Base-by-base conservation (phyloP, 2,797 vertebrate species). In the Malurus leucopterus region DNA sequence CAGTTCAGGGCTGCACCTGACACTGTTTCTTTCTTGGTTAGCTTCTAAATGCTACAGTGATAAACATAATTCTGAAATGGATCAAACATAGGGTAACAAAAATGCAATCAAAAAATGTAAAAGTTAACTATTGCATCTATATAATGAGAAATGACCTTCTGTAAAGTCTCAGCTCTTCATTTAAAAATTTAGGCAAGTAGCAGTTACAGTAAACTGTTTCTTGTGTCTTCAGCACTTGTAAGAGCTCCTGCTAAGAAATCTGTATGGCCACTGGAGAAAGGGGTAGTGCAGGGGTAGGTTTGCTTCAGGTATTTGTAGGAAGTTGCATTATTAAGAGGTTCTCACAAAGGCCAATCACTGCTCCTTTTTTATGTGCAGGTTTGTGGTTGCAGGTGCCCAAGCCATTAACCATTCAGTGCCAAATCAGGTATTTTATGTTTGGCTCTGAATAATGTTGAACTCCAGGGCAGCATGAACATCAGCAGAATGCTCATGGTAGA, bases 341-440 rank as follows among this genome's bases (percentile, higher is more conserved):
- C 86, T 91, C 73, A 78, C 63, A 81, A 64, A 81, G 80, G 84
- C 59, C 13, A 21, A 4, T 86, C 19, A 2, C 67, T 72, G 5
- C 63, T 71, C 15, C 3, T 47, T 69, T 36, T 62, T 69, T 67
- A 79, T 73, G 49, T 70, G 54, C 6, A 51, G 40, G 40, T 34
- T 88, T 78, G 67, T 84, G 90, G 73, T 68, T 87, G 54, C 76
- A 73, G 85, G 79, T 89, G 84, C 89, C 79, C 21, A 13, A 88
- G 46, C 72, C 59, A 23, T 88, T 47, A 63, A n/a, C 2, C 0
- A 38, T 78, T 81, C 3, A 5, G 11, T 63, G 58, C 50, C 51
- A 71, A 40, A 43, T 68, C 2, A 40, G 18, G 16, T 64, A 2
- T 72, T 81, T 54, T 26, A 1, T 49, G 40, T 74, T 91, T 62